phyloP scores from a whole-genome alignment of 2,888 invertebrate genomes.

The Apodemia zela region DNA sequence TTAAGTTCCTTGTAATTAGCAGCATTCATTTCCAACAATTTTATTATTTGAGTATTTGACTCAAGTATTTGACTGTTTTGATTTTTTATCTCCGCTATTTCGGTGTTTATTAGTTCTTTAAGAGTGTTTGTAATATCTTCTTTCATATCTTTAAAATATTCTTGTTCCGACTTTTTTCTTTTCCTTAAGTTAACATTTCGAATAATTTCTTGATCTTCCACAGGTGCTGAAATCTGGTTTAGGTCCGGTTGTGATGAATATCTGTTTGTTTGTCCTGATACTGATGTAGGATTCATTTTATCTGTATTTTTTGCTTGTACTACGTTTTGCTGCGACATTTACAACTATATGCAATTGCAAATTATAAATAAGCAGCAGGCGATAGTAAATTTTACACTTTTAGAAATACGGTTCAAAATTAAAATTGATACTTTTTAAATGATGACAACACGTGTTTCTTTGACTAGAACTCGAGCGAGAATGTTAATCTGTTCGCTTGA shows the following conservation, averaged over 20 bases:
- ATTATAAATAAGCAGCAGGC: not conserved
- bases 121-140: not conserved
- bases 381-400: not conserved
- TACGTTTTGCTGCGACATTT: not conserved
- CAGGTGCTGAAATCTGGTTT: not conserved
- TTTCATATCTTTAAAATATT: not conserved
- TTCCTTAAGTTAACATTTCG: not conserved
- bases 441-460: too few relatives aligned
- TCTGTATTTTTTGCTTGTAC: conserved; percentile 2
- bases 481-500: too few relatives aligned
- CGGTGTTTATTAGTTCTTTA: conserved; percentile 22
- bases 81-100: conserved; percentile 16
- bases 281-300: not conserved
- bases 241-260: not conserved
- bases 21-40: not conserved
- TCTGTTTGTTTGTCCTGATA: not conserved
- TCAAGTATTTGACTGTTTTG: conserved; percentile 6
- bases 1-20: not conserved
- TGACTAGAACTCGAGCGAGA: too few relatives aligned
- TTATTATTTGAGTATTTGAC: not conserved
- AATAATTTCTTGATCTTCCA: not conserved
- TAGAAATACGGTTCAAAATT: not conserved
- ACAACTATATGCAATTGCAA: not conserved
- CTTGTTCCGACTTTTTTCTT: not conserved
- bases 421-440: not conserved